A percentile compares a stretch with the other conserved stretches of the same genome.
These are phyloP conservation scores for Apistogramma diplotaenia DNA, from an alignment of 2,113 vertebrate species.

Conservation along the genomic window DNA sequence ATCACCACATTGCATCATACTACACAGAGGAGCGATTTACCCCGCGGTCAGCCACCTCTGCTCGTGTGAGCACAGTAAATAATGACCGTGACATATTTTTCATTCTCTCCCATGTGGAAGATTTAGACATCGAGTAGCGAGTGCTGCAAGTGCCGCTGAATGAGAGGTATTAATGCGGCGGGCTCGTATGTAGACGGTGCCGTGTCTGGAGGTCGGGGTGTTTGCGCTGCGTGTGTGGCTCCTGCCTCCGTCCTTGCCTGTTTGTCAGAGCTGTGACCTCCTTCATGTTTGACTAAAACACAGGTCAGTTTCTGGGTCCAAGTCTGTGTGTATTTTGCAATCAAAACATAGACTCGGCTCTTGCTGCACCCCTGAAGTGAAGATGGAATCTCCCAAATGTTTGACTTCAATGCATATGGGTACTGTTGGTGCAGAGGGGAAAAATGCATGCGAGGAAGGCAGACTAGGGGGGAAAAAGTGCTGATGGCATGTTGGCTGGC, in stretches of 20 bases:
- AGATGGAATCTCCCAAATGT: slow-evolving; percentile 16
- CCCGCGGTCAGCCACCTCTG: slow-evolving; percentile 58
- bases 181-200: slow-evolving; percentile 16
- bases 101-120: slow-evolving; percentile 72
- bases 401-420: slow-evolving; percentile 10
- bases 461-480: slow-evolving; percentile 35
- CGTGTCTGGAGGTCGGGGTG: slow-evolving; percentile 24
- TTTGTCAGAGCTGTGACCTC: slow-evolving; percentile 57
- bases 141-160: slow-evolving; percentile 29
- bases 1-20: slow-evolving; percentile 56
- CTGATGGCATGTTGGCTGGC: slow-evolving; percentile 62
- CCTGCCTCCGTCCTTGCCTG: slow-evolving; percentile 31
- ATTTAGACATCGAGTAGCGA: slow-evolving; percentile 59
- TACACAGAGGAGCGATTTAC: slow-evolving; percentile 55
- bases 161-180: background rate
- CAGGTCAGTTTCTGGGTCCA: slow-evolving; percentile 15
- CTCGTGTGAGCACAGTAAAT: slow-evolving; percentile 55
- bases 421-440: slow-evolving; percentile 12
- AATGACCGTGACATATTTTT: slow-evolving; percentile 62
- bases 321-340: slow-evolving; percentile 23
- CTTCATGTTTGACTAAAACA: slow-evolving; percentile 44
- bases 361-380: background rate
- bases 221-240: slow-evolving; percentile 41
- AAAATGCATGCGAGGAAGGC: slow-evolving; percentile 34
- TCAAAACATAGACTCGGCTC: slow-evolving; percentile 10